Base-by-base conservation (phyloP, 2,888 invertebrate species). In the Acleris literana region DNA sequence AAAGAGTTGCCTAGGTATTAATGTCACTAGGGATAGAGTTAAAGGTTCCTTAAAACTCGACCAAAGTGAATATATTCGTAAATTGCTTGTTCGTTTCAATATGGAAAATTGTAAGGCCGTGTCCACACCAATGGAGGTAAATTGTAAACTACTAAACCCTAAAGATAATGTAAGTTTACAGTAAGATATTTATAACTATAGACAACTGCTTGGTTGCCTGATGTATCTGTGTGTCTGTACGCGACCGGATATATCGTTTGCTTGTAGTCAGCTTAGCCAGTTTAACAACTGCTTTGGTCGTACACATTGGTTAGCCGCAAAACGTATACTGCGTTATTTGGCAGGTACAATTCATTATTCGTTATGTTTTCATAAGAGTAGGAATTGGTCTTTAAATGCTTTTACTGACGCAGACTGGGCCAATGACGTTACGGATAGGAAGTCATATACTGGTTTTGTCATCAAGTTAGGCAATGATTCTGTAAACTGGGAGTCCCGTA, bases 291-390 rank as follows among this genome's bases (percentile, higher is more conserved):
- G 44, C 20, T 56, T 44, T n/a, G 57, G 46, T 48, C 33, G 17
- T 5, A 29, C 46, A 46, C 57, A 48, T 57, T 57, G 46, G 57
- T 29, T 29, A 1, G 57, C 57, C 17, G 57, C 57, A 9, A 57
- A 57, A 11, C 46, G 48, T n/a, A 29, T 56, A 20, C n/a, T 56
- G 44, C 56, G 44, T 44, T 56, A 56, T 56, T 53, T 65, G 62
- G 62, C 43, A 68, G 62, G 65, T 55, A 69, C 62, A 63, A 63
- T 59, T 22, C 3, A 22, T 22, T 22, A 22, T 20, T 20, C 20
- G 20, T 20, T 20, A 20, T 20, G 20, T 20, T 20, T 20, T 20
- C 20, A 20, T 20, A 20, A 20, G 20, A 20, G 20, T 20, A 20
- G 20, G 20, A 20, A 20, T 20, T 20, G 20, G 20, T 20, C 20